A percentile compares a stretch with the other conserved stretches of the same genome.
Evolutionary conservation across 2,888 invertebrate species (phyloP).

Genomic region (Drosophila leonis): DNA sequence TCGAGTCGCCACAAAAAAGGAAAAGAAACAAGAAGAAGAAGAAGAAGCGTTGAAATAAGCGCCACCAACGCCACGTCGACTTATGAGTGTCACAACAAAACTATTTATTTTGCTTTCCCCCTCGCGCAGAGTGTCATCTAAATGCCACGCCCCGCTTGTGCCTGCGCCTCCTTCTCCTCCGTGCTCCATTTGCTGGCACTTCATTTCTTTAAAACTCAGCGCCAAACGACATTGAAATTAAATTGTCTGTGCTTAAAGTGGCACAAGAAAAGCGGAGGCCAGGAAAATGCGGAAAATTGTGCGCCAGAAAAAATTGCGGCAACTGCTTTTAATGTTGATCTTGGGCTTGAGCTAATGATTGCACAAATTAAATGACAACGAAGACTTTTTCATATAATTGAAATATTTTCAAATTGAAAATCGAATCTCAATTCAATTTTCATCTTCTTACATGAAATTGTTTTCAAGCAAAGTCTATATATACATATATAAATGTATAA

Average conservation of each 20-base stretch:
- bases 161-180: too few relatives aligned
- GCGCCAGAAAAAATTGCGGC: constrained; percentile 39
- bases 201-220: constrained; percentile 51
- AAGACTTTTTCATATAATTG: constrained; percentile 3
- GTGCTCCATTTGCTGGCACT: constrained; percentile 25
- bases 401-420: constrained; percentile 13
- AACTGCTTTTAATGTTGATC: constrained; percentile 42
- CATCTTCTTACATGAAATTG: background rate
- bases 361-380: constrained; percentile 28
- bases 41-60: constrained; percentile 43
- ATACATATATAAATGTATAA: background rate
- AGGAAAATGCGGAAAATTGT: constrained; percentile 1
- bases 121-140: constrained; percentile 5
- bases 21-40: background rate
- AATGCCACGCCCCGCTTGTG: background rate
- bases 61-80: constrained; percentile 50
- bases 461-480: background rate
- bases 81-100: constrained; percentile 79
- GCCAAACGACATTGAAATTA: constrained; percentile 75
- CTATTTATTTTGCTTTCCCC: constrained; percentile 62
- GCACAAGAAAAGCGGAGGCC: background rate
- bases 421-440: background rate
- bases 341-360: constrained; percentile 45
- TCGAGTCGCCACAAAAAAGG: constrained; percentile 34
- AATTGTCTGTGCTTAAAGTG: constrained; percentile 67